Percentiles rank a stretch among this genome's conserved stretches.
Evolutionary conservation across 2,888 invertebrate genomes (phyloP).

Genomic region (Pandemis heparana): DNA sequence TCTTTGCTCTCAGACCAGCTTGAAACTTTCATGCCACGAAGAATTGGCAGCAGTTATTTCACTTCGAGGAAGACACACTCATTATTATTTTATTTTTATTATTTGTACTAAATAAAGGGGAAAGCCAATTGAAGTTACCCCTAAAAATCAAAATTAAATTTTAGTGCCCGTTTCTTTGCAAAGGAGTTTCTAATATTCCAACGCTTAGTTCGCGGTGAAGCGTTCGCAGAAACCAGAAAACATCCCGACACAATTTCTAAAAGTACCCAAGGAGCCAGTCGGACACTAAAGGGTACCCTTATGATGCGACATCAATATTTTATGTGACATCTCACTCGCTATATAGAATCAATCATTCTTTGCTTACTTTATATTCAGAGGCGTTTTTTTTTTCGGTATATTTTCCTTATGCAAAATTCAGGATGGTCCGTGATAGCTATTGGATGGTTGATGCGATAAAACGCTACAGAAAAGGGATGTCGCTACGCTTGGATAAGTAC

Average conservation of each 20-base stretch:
- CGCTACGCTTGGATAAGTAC: constrained; percentile 6
- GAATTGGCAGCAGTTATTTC: neutral
- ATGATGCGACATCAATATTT: constrained; percentile 61
- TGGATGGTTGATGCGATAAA: constrained; percentile 46
- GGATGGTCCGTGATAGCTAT: constrained; percentile 53
- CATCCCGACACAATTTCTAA: constrained; percentile 14
- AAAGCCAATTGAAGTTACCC: no score
- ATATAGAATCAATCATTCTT: constrained; percentile 70
- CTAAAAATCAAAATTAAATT: no score
- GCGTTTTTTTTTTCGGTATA: constrained; percentile 58
- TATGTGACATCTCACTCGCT: constrained; percentile 60
- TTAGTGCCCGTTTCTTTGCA: neutral
- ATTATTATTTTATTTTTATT: no score
- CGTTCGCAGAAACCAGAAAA: constrained; percentile 28
- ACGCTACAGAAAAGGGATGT: constrained; percentile 27
- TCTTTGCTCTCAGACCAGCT: no score
- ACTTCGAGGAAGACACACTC: neutral
- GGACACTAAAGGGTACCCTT: constrained; percentile 42
- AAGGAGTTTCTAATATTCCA: neutral
- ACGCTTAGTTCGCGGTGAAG: neutral
- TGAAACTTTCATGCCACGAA: no score
- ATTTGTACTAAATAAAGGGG: no score
- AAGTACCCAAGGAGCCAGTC: constrained; percentile 18
- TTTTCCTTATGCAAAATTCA: constrained; percentile 53
- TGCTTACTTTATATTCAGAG: constrained; percentile 69